Evolutionary conservation across 2,888 invertebrate species (phyloP).

Genomic region (Parnassius apollo): DNA sequence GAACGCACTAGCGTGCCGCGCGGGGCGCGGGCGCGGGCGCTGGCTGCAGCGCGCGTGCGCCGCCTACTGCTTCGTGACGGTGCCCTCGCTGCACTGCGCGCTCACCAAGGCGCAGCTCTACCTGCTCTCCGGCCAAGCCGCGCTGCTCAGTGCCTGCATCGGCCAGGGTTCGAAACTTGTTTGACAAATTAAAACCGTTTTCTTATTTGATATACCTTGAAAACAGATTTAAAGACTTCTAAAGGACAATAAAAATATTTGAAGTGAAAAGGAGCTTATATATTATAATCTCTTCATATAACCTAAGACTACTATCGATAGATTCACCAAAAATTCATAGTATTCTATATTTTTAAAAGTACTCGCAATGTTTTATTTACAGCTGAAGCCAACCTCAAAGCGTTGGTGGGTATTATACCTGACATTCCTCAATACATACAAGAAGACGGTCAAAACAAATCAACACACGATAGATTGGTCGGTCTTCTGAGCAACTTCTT

Average conservation of each 20-base stretch:
- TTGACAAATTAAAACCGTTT: neutral
- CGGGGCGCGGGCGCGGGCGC: slow-evolving; percentile 84
- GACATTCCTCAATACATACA: slow-evolving; percentile 85
- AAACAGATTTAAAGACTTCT: too few relatives aligned
- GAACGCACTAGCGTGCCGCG: slow-evolving; percentile 27
- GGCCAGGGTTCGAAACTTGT: slow-evolving; percentile 87
- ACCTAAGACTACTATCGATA: too few relatives aligned
- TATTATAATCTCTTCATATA: too few relatives aligned
- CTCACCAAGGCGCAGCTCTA: slow-evolving; percentile 91
- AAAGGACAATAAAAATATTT: too few relatives aligned
- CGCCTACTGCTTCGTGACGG: slow-evolving; percentile 97
- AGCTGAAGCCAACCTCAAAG: slow-evolving; percentile 97
- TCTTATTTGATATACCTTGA: too few relatives aligned
- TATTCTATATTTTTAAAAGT: too few relatives aligned
- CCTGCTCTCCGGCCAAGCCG: slow-evolving; percentile 92
- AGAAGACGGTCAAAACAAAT: slow-evolving; percentile 88
- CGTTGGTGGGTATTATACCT: slow-evolving; percentile 89
- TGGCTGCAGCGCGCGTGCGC: slow-evolving; percentile 96
- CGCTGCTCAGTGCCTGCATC: slow-evolving; percentile 92
- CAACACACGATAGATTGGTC: slow-evolving; percentile 86
- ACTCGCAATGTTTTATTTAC: slow-evolving; percentile 40
- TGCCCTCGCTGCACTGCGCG: slow-evolving; percentile 95
- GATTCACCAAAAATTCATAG: too few relatives aligned
- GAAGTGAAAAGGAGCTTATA: too few relatives aligned
- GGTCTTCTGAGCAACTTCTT: slow-evolving; percentile 88